Evolutionary conservation across 1,140 invertebrate genomes (phyloP), one percentile per base, ranked within the genome.

Genomic region (Littorina saxatilis): DNA sequence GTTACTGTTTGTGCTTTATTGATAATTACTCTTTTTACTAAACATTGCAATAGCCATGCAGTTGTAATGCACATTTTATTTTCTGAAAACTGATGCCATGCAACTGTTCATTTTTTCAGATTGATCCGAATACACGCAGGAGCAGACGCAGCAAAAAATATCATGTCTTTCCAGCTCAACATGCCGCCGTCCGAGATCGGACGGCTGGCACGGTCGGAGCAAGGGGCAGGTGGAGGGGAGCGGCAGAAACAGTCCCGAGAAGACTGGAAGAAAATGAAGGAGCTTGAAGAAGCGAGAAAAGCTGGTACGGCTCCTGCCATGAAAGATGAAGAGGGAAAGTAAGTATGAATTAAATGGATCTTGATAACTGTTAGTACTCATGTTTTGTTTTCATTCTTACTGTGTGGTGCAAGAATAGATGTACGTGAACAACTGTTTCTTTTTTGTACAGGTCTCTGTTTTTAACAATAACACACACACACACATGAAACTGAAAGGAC

Each of bases 251-350:
- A 92, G 82, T 91, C 90, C 0, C 82, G 92, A 32, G 92, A 93
- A 81, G 92, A 93, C 82, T 93, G 90, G 87, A 89, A 90, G 66
- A 92, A 93, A 79, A 87, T 92, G 86, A 99, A 99, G 92, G 99
- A 99, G 92, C 93, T 99, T 29, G 99, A 99, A 93, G 99, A 99
- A 92, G 98, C 98, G 5, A 94, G 99, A 90, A 99, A 99, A 91
- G 98, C 98, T 83, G 99, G 99, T 91, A 99, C 97, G 88, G 98
- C 97, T 2, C 98, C 99, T 32, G 99, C 99, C 81, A 98, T 98
- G 88, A 97, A 99, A 4, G 99, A 99, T 93, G 98, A 99, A 93
- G 97, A 99, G 92, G 99, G 98, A 86, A 94, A 94, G 92, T 93
- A 90, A 87, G 92, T 68, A 27, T 32, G 27, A 32, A 5, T 66